Percentiles rank a stretch among this genome's conserved stretches.
Evolutionary conservation across 2,888 invertebrate genomes (phyloP).

Genomic region (Leptopterna dolabrata): DNA sequence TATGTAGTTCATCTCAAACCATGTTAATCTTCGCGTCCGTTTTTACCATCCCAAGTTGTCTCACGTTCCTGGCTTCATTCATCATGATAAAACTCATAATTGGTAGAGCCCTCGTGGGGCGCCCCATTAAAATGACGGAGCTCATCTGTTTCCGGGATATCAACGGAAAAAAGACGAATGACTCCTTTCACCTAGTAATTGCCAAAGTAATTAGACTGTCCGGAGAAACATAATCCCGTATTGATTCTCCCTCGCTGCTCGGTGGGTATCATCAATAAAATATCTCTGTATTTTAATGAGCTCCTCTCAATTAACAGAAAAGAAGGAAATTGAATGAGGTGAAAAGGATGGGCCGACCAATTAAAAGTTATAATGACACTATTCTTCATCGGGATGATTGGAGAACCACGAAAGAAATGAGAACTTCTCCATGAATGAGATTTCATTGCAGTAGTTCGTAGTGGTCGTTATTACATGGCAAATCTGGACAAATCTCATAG

Average conservation of each 20-base stretch:
- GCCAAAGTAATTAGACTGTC: conserved; percentile 44
- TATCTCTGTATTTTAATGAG: conserved; percentile 44
- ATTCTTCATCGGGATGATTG: conserved; percentile 29
- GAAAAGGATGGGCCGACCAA: not conserved
- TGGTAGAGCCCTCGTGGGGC: not conserved
- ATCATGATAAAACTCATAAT: conserved; percentile 22
- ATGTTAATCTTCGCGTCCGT: not conserved
- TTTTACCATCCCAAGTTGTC: not conserved
- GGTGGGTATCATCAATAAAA: conserved; percentile 11
- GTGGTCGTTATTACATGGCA: too few relatives aligned
- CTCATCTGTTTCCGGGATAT: not conserved
- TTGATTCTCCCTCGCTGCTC: not conserved
- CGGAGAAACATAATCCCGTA: not conserved
- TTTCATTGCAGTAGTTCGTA: not conserved
- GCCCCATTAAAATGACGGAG: conserved; percentile 35
- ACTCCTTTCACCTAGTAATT: conserved; percentile 41
- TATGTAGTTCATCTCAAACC: not conserved
- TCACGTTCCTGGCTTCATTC: not conserved
- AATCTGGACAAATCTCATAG: too few relatives aligned
- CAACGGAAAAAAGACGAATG: conserved; percentile 31
- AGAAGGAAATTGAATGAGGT: not conserved
- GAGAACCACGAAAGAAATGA: not conserved
- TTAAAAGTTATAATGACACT: conserved; percentile 42
- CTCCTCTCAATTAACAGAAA: conserved; percentile 36
- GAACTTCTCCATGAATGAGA: not conserved